Evolutionary conservation across 2,888 invertebrate genomes (phyloP).

Genomic region (Amorpha juglandis): DNA sequence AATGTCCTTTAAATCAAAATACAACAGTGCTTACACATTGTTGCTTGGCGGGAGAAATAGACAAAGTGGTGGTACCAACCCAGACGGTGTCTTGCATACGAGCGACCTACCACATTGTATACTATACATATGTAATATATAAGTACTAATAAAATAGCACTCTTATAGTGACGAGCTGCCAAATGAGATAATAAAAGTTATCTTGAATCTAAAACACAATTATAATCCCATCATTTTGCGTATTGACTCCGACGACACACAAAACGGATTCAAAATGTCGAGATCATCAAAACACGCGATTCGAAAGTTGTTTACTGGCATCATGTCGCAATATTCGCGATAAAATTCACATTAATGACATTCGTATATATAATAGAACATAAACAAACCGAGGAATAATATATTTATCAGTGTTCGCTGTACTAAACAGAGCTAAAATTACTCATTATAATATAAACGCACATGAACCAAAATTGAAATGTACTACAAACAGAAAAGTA

Average conservation of each 20-base stretch:
- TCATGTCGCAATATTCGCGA: background rate
- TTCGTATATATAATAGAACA: background rate
- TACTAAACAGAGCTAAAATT: background rate
- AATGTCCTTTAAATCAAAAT: too few species aligned
- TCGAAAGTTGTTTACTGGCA: background rate
- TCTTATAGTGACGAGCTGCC: constrained; percentile 36
- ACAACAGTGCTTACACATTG: too few species aligned
- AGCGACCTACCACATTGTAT: too few species aligned
- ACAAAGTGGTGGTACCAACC: too few species aligned
- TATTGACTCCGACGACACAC: background rate
- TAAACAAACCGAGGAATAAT: background rate
- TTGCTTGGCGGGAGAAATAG: too few species aligned
- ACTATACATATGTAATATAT: too few species aligned
- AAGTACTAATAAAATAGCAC: constrained; percentile 35
- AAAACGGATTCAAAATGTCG: background rate
- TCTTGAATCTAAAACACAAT: background rate
- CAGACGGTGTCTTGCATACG: too few species aligned
- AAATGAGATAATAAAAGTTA: constrained; percentile 31
- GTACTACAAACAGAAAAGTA: background rate
- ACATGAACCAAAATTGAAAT: background rate
- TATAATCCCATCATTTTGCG: background rate
- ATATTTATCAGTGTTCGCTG: background rate
- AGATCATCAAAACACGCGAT: background rate
- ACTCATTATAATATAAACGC: background rate
- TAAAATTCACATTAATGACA: background rate